A percentile compares a stretch with the other conserved stretches of the same genome.
Conservation (phyloP, 37 sponge, comb jelly and placozoan species). For the Diacarnus erythraeanus region DNA sequence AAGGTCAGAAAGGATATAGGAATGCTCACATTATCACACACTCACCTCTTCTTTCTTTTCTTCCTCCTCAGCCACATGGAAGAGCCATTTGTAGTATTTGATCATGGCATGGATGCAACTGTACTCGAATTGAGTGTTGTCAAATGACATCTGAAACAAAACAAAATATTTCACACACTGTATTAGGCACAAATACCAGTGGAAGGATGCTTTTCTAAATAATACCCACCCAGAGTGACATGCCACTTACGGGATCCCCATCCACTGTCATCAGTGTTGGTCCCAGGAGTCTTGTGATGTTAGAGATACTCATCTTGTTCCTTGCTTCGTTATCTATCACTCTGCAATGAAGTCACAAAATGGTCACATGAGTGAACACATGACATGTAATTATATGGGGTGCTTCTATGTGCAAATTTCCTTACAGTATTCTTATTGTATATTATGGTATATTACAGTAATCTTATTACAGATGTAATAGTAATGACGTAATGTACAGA, state of each 20-base stretch:
- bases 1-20: not conserved
- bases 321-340: slow-evolving; percentile 42
- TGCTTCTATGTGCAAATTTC: too few relatives aligned
- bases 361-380: not conserved
- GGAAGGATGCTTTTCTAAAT: not conserved
- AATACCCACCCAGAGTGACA: too few relatives aligned
- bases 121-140: slow-evolving; percentile 31
- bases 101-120: slow-evolving; percentile 58
- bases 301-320: slow-evolving; percentile 75
- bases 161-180: too few relatives aligned
- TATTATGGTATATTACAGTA: too few relatives aligned
- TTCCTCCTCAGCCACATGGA: slow-evolving; percentile 57
- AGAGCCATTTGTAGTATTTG: slow-evolving; percentile 67
- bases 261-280: slow-evolving; percentile 89
- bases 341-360: slow-evolving; percentile 27
- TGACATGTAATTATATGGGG: not conserved
- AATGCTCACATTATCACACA: not conserved
- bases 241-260: slow-evolving; percentile 64
- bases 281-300: slow-evolving; percentile 66
- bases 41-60: slow-evolving; percentile 56
- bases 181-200: too few relatives aligned
- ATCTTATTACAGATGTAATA: too few relatives aligned
- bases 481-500: too few relatives aligned
- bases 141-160: slow-evolving; percentile 51
- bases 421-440: too few relatives aligned